Evolutionary conservation across 2,888 invertebrate species (phyloP).

Genomic region (Holacanthella duospinosa): DNA sequence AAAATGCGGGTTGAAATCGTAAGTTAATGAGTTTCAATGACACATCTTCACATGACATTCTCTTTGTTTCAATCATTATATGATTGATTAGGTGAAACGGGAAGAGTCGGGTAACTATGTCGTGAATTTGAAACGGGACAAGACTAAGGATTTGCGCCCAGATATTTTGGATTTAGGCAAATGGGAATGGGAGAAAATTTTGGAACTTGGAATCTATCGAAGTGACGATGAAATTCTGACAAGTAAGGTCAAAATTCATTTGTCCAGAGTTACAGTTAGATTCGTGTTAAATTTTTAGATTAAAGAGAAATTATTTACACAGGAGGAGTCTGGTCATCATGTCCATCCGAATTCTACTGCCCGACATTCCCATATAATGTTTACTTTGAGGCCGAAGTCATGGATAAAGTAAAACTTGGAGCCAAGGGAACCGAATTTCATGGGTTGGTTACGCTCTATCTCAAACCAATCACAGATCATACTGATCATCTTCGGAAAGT

Average conservation of each 20-base stretch:
- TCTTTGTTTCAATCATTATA: too few relatives aligned
- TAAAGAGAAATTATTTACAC: too few relatives aligned
- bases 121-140: too few relatives aligned
- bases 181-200: background rate
- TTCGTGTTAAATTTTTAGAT: too few relatives aligned
- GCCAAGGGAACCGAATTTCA: background rate
- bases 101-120: too few relatives aligned
- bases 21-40: too few relatives aligned
- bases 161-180: background rate
- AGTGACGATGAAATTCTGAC: background rate
- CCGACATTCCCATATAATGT: background rate
- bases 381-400: background rate
- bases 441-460: background rate
- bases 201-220: background rate
- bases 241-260: background rate
- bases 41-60: too few relatives aligned
- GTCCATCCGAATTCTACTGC: background rate
- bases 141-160: too few relatives aligned
- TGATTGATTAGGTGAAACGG: too few relatives aligned
- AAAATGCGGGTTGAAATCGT: background rate
- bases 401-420: background rate
- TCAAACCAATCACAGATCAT: background rate
- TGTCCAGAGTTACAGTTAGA: too few relatives aligned
- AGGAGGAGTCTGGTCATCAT: background rate
- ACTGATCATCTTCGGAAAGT: background rate